A percentile compares a stretch with the other conserved stretches of the same genome.
Evolutionary conservation across 2,888 invertebrate species (phyloP).

Genomic region (Temnothorax unifasciatus): DNA sequence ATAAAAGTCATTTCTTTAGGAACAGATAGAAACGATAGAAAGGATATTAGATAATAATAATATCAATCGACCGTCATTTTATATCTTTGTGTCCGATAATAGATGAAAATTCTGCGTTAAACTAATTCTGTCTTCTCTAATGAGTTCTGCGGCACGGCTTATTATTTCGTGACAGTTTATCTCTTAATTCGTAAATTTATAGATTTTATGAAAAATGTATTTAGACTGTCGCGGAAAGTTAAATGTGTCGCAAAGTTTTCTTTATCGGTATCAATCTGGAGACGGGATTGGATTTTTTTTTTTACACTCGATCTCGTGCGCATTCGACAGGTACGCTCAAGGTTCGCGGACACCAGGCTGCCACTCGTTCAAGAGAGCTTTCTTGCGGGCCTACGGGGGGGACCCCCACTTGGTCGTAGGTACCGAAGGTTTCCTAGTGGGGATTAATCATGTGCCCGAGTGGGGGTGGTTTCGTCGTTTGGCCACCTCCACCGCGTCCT

Average conservation of each 20-base stretch:
- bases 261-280: not conserved
- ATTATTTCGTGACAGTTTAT: not conserved
- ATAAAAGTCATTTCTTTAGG: not conserved
- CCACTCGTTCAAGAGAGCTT: slow-evolving; percentile 79
- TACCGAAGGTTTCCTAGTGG: slow-evolving; percentile 66
- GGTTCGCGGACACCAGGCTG: slow-evolving; percentile 78
- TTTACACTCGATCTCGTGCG: not conserved
- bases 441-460: slow-evolving; percentile 72
- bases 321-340: slow-evolving; percentile 76
- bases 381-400: slow-evolving; percentile 35
- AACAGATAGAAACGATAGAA: not conserved
- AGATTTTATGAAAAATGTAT: not conserved
- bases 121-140: not conserved
- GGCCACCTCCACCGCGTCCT: slow-evolving; percentile 84
- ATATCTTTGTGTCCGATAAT: not conserved
- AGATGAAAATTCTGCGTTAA: not conserved
- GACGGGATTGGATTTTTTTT: not conserved
- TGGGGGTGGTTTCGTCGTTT: slow-evolving; percentile 80
- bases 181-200: not conserved
- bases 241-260: not conserved
- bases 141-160: not conserved
- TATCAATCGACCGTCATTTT: not conserved
- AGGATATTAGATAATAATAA: not conserved
- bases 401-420: slow-evolving; percentile 65
- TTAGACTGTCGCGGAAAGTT: not conserved